These are phyloP conservation scores for Ochropleura leucogaster DNA, from an alignment of 2,888 invertebrate genomes.

Conservation along the genomic window DNA sequence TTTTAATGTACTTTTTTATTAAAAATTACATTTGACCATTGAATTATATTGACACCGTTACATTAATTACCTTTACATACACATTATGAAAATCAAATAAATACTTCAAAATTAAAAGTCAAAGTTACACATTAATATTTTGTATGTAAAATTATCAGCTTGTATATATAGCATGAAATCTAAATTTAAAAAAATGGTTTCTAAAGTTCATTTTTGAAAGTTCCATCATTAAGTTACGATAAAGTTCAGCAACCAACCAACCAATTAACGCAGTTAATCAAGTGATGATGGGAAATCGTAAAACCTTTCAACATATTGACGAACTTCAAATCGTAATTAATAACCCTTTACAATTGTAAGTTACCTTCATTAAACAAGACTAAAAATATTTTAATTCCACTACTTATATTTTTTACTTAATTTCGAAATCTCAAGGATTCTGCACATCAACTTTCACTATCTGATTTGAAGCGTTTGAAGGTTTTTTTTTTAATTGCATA, in stretches of 20 bases:
- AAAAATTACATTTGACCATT: slow-evolving; percentile 9
- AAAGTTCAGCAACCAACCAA: slow-evolving; percentile 2
- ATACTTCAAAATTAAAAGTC: background rate
- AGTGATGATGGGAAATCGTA: background rate
- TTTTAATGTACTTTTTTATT: background rate
- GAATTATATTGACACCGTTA: slow-evolving; percentile 39
- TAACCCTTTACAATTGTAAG: background rate
- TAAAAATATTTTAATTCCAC: background rate
- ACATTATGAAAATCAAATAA: background rate
- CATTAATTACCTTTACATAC: background rate
- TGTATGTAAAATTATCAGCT: background rate
- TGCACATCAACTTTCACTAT: background rate
- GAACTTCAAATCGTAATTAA: background rate
- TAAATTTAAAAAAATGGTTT: background rate
- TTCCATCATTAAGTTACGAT: slow-evolving; percentile 1
- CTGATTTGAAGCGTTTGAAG: background rate
- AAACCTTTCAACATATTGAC: background rate
- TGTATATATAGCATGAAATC: background rate
- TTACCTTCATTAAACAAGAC: background rate
- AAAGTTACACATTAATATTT: background rate
- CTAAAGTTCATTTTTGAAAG: no score
- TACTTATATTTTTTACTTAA: background rate
- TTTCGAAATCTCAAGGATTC: background rate
- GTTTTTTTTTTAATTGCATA: background rate
- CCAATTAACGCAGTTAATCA: background rate